Evolutionary conservation across 2,888 invertebrate genomes (phyloP).

Genomic region (Dione juno): DNA sequence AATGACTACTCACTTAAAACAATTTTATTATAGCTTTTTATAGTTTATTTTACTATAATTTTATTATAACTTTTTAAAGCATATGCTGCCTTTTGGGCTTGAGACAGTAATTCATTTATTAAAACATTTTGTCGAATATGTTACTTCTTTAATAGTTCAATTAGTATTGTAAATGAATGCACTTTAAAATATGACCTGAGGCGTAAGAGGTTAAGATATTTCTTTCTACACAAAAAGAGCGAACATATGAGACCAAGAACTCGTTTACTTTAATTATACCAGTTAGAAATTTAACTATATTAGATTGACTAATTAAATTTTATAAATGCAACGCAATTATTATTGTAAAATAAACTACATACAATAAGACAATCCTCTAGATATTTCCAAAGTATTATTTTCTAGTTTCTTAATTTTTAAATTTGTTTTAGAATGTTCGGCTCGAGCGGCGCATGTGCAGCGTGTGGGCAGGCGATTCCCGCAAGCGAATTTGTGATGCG

Average conservation of each 20-base stretch:
- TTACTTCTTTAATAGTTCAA: too few relatives aligned
- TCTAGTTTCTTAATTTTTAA: too few relatives aligned
- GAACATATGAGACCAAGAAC: not conserved
- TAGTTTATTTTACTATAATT: too few relatives aligned
- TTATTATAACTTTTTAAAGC: too few relatives aligned
- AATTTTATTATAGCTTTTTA: too few relatives aligned
- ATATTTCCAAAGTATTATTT: not conserved
- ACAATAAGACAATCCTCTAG: not conserved
- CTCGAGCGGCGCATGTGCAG: slow-evolving; percentile 93
- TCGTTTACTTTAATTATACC: not conserved
- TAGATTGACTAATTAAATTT: not conserved
- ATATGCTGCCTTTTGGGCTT: too few relatives aligned
- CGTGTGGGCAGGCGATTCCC: slow-evolving; percentile 96
- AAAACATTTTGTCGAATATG: too few relatives aligned
- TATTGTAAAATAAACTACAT: not conserved
- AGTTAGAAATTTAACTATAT: not conserved
- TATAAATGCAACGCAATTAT: not conserved
- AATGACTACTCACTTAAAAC: too few relatives aligned
- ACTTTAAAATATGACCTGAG: slow-evolving; percentile 10
- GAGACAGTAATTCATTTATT: too few relatives aligned
- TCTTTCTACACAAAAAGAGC: not conserved
- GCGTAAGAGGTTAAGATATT: not conserved
- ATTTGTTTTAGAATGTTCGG: slow-evolving; percentile 94
- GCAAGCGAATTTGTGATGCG: slow-evolving; percentile 97
- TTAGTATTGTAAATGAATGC: too few relatives aligned